These are phyloP conservation scores for Procambarus virginalis DNA, from an alignment of 1,140 invertebrate species.

Conservation along the genomic window DNA sequence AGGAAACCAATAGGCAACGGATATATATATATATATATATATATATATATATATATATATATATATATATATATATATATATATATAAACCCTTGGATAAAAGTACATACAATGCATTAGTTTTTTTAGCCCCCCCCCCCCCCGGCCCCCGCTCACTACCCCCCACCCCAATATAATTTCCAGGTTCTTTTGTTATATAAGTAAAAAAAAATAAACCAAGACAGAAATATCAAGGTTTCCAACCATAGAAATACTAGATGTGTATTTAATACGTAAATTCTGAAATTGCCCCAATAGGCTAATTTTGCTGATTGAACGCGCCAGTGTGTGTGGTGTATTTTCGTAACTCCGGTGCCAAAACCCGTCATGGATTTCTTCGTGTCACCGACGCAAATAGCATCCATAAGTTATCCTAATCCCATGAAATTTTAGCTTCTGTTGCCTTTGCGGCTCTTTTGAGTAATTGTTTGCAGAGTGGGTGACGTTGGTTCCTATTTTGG, in stretches of 20 bases:
- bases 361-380: background rate
- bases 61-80: conserved; percentile 40
- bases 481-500: background rate
- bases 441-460: background rate
- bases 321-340: background rate
- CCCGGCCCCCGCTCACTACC: too few species aligned
- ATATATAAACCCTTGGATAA: background rate
- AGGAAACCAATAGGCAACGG: too few species aligned
- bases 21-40: conserved; percentile 43
- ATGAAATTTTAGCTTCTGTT: background rate
- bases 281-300: background rate
- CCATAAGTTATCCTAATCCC: background rate
- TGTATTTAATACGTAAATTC: background rate
- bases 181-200: background rate
- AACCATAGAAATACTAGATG: background rate
- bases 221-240: background rate
- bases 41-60: conserved; percentile 45
- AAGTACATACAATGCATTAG: too few species aligned
- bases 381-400: background rate
- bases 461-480: background rate
- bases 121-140: too few species aligned
- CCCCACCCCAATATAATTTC: too few species aligned
- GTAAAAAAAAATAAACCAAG: background rate
- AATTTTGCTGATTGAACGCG: background rate
- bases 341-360: background rate